phyloP scores from a whole-genome alignment of 2,888 invertebrate species.

The Apoda limacodes region DNA sequence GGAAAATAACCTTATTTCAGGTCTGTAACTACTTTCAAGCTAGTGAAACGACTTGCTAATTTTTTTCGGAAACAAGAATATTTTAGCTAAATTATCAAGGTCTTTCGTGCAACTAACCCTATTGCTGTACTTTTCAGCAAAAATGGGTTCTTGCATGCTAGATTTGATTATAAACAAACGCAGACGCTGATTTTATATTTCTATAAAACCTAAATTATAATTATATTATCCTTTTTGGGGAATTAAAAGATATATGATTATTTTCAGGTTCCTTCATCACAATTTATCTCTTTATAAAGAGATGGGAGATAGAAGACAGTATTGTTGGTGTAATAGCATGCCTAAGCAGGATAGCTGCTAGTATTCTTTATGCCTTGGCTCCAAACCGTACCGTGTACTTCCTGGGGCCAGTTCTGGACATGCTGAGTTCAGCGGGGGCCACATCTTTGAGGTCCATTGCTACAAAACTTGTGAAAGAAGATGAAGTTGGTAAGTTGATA shows the following conservation, averaged over 20 bases:
- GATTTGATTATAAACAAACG: no score
- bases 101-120: no score
- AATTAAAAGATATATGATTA: not conserved
- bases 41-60: no score
- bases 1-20: no score
- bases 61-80: no score
- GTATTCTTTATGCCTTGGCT: constrained; percentile 61
- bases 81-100: no score
- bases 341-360: constrained; percentile 61
- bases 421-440: constrained; percentile 68
- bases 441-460: constrained; percentile 69
- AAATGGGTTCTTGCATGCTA: no score
- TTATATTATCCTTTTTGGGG: no score
- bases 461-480: constrained; percentile 64
- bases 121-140: no score
- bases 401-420: constrained; percentile 63
- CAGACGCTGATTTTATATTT: no score
- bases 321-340: constrained; percentile 62
- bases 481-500: constrained; percentile 63
- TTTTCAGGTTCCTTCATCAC: constrained; percentile 60
- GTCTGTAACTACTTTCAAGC: no score
- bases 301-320: constrained; percentile 61
- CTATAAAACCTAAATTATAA: no score
- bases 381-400: constrained; percentile 56
- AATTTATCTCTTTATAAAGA: constrained; percentile 62